phyloP scores from a whole-genome alignment of 2,113 vertebrate genomes.

The Passerina amoena region DNA sequence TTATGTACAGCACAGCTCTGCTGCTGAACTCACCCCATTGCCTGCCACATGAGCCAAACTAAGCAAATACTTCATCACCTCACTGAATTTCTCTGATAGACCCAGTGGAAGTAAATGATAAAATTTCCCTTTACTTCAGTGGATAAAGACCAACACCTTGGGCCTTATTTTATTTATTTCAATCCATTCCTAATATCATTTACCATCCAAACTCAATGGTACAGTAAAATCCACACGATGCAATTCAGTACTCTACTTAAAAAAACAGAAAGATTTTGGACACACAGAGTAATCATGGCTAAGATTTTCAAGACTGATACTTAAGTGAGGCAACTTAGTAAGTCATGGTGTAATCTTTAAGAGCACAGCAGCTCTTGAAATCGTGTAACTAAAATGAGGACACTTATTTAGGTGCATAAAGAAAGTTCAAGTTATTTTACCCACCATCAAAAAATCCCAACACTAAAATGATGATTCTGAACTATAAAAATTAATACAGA shows the following conservation, averaged over 20 bases:
- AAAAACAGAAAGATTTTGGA: not conserved
- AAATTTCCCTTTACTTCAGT: not conserved
- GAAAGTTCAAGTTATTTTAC: not conserved
- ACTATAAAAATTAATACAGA: not conserved
- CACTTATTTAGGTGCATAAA: not conserved
- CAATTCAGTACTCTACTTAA: not conserved
- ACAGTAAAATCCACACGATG: not conserved
- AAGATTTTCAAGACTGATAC: not conserved
- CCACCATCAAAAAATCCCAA: not conserved
- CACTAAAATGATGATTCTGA: not conserved
- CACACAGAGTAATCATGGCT: not conserved
- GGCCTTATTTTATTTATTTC: not conserved
- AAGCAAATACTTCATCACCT: not conserved
- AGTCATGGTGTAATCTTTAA: not conserved
- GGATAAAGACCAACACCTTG: not conserved
- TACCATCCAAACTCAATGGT: not conserved
- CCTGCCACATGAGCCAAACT: slow-evolving; percentile 20
- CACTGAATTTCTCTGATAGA: not conserved
- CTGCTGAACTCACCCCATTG: slow-evolving; percentile 8
- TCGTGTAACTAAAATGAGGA: not conserved
- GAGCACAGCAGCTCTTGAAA: not conserved
- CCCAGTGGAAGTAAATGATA: not conserved
- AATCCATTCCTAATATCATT: not conserved
- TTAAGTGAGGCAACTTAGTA: not conserved
- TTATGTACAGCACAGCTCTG: not conserved